These are phyloP conservation scores for Irena cyanogastra DNA, from an alignment of 2,113 vertebrate genomes.

Conservation along the genomic window DNA sequence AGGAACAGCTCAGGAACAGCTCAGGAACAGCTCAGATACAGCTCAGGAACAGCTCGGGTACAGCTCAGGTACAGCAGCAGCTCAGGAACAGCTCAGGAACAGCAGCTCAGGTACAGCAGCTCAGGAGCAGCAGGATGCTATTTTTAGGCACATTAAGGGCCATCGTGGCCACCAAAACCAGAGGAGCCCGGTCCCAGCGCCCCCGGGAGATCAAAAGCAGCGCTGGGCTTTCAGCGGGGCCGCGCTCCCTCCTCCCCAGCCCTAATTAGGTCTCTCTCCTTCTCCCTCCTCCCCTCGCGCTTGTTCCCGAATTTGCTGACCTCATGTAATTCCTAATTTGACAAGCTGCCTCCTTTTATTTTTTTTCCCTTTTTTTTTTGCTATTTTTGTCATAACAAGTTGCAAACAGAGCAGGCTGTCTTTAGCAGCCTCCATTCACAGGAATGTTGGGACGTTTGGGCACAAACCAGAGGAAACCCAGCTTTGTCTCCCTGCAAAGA, in stretches of 20 bases:
- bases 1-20: no score
- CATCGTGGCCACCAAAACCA: background rate
- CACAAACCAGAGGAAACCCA: background rate
- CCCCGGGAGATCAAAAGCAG: background rate
- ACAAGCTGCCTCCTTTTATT: background rate
- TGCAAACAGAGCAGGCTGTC: background rate
- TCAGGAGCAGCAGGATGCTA: background rate
- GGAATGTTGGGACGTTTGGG: background rate
- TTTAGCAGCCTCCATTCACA: background rate
- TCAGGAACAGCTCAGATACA: no score
- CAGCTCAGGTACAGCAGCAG: no score
- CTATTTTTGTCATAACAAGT: constrained; percentile 43
- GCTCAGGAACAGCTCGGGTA: no score
- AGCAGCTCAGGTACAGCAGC: background rate
- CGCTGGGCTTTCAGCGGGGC: background rate
- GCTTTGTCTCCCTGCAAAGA: constrained; percentile 44
- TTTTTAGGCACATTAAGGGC: background rate
- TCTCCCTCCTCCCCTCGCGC: constrained; percentile 4
- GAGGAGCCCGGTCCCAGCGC: background rate
- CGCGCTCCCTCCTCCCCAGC: background rate
- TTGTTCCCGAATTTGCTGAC: constrained; percentile 57
- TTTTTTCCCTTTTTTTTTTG: background rate
- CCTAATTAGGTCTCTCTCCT: constrained; percentile 22
- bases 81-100: no score
- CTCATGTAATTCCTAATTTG: constrained; percentile 58